Evolutionary conservation across 2,888 invertebrate genomes (phyloP).

Genomic region (Chrysotoxum bicinctum): DNA sequence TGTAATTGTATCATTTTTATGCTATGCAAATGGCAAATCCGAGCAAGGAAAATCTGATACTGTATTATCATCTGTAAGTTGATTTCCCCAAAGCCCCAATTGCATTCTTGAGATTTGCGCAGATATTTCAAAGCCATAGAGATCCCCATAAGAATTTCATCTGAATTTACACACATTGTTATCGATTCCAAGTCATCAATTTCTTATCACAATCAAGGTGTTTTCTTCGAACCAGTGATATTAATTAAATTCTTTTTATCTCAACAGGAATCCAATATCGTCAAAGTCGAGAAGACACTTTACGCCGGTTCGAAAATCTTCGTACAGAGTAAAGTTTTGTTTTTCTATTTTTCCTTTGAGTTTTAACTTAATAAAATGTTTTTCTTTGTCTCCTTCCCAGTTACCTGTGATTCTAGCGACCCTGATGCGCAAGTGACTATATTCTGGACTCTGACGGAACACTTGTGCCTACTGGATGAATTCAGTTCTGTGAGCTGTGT

Average conservation of each 20-base stretch:
- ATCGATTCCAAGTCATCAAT: constrained; percentile 52
- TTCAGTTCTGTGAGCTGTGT: constrained; percentile 50
- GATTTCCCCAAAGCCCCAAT: not conserved
- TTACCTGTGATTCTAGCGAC: constrained; percentile 81
- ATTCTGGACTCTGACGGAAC: constrained; percentile 83
- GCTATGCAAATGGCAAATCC: constrained; percentile 65
- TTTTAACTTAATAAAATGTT: not conserved
- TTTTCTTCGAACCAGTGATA: not conserved
- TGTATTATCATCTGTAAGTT: constrained; percentile 57
- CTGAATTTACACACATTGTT: constrained; percentile 45
- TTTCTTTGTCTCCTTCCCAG: constrained; percentile 76
- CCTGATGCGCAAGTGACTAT: constrained; percentile 81
- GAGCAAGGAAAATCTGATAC: constrained; percentile 69
- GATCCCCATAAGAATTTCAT: constrained; percentile 1
- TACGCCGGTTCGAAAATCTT: constrained; percentile 88
- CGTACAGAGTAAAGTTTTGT: constrained; percentile 84
- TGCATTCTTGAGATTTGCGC: constrained; percentile 27
- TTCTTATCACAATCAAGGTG: constrained; percentile 21
- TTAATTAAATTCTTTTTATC: not conserved
- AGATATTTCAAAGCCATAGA: not conserved
- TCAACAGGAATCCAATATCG: constrained; percentile 75
- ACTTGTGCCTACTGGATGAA: constrained; percentile 84
- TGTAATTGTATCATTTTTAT: constrained; percentile 48
- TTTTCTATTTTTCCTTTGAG: not conserved
- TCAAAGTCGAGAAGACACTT: constrained; percentile 83